Base-by-base conservation (phyloP, 2,888 invertebrate species). In the Melanostoma mellinum region DNA sequence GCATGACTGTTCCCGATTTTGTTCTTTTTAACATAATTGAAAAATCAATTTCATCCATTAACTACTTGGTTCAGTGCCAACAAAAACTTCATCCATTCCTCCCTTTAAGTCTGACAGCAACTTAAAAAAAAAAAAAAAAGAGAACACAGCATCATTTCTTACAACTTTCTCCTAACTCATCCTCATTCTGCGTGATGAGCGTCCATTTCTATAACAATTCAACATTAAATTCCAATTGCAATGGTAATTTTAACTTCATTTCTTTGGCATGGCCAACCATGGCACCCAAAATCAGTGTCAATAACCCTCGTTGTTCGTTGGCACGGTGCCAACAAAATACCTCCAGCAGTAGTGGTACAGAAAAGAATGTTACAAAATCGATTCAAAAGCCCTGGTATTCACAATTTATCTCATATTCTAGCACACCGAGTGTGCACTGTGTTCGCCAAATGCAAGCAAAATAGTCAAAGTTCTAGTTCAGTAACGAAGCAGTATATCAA, bases 391-490 rank as follows among this genome's bases (percentile, higher is more conserved):
- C 50, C 68, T 65, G 38, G 61, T 77, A 69, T 36, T 53, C 20
- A 63, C 69, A 69, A 78, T 52, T 69, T 69, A 74, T 78, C 73
- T 78, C 63, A 63, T 65, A 68, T 69, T 68, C 69, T 82, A 44
- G 58, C 53, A 40, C 30, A 68, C 50, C 36, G 40, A 55, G 32
- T 48, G 10, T 42, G 3, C 42, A 10, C 40, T 58, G 36, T 44
- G 61, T 36, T 30, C 36, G 55, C 10, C 33, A 10, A 44, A 48
- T 8, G 40, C 38, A 61, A 42, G 56, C 2, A 63, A 33, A 36
- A 72, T 44, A 73, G 42, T 38, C 58, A 78, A 77, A 77, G 78
- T 82, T 82, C 82, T 78, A 78, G 77, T 78, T 74, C 78, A 82
- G 73, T 82, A 53, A 61, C 63, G 63, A 74, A 72, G 44, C 58